Percentiles rank a stretch among this genome's conserved stretches.
Evolutionary conservation across 2,113 vertebrate genomes (phyloP).

Genomic region (Blennius ocellaris): DNA sequence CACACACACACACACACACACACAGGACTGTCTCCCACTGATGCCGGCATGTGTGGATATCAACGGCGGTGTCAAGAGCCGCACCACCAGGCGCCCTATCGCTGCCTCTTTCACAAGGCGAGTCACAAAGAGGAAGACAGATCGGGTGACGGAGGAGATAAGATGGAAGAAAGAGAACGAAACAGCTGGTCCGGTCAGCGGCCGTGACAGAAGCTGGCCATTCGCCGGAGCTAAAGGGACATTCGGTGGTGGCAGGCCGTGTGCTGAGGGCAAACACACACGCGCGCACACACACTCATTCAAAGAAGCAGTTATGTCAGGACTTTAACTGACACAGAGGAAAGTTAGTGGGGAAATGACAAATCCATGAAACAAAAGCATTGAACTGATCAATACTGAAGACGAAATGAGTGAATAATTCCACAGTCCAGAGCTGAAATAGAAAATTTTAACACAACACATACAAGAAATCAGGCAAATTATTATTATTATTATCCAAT

Average conservation of each 20-base stretch:
- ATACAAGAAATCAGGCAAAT: no score
- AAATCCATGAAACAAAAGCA: no score
- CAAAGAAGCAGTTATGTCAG: no score
- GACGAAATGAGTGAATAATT: no score
- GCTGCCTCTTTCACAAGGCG: constrained; percentile 28
- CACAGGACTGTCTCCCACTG: constrained; percentile 8
- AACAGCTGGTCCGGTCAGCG: constrained; percentile 65
- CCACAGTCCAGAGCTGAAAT: no score
- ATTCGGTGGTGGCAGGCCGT: constrained; percentile 39
- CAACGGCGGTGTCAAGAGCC: constrained; percentile 49
- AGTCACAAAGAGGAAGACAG: constrained; percentile 45
- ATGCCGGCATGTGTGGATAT: constrained; percentile 33
- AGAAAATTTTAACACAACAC: no score
- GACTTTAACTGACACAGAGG: no score
- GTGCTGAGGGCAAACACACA: no score
- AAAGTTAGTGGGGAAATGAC: no score
- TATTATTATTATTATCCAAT: no score
- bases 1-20: background rate
- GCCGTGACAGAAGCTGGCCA: constrained; percentile 54
- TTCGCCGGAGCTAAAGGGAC: constrained; percentile 55
- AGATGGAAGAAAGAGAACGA: constrained; percentile 48
- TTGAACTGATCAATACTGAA: no score
- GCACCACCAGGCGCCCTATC: constrained; percentile 40
- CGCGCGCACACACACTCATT: no score
- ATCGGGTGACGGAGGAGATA: constrained; percentile 51